A percentile compares a stretch with the other conserved stretches of the same genome.
phyloP scores from a whole-genome alignment of 2,113 vertebrate genomes.

The Gallinago undulata region DNA sequence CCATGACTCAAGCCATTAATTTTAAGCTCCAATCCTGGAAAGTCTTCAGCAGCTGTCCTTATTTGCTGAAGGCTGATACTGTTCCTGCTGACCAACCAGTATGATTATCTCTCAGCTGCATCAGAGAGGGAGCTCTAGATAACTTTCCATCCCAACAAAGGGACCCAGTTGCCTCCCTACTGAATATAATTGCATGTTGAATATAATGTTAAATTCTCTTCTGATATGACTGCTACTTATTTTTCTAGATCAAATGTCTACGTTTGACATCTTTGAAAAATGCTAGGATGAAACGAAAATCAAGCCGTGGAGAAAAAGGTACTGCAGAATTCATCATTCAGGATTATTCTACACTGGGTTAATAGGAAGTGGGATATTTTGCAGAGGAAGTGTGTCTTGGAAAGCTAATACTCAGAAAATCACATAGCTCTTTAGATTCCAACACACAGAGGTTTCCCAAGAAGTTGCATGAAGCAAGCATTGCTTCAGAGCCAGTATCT shows the following conservation, averaged over 20 bases:
- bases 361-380: neutral
- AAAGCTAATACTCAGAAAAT: neutral
- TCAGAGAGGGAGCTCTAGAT: neutral
- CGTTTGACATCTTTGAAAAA: neutral
- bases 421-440: neutral
- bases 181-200: neutral
- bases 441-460: neutral
- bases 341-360: neutral
- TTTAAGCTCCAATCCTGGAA: neutral
- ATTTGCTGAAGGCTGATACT: neutral
- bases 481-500: neutral
- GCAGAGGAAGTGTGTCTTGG: neutral
- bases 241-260: slow-evolving; percentile 23
- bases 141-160: neutral
- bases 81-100: neutral
- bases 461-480: neutral
- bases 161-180: neutral
- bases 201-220: neutral
- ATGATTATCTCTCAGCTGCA: neutral
- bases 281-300: neutral
- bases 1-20: neutral
- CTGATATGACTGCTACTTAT: neutral
- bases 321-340: neutral
- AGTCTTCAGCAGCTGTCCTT: neutral
- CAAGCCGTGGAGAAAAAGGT: neutral